Evolutionary conservation across 2,113 vertebrate species (phyloP).

Genomic region (Bos javanicus): DNA sequence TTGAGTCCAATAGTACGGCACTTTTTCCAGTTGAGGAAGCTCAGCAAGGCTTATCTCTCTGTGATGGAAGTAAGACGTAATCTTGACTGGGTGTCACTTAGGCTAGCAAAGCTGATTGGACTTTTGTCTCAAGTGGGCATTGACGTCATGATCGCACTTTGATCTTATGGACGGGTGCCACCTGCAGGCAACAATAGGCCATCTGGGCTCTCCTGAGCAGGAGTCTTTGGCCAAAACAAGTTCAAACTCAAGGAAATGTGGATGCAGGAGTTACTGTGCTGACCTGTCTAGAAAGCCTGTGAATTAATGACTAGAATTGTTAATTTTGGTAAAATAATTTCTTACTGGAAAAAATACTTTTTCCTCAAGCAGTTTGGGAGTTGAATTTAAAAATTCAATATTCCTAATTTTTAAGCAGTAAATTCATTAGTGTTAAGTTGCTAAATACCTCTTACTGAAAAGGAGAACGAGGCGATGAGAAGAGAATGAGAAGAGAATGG

Average conservation of each 20-base stretch:
- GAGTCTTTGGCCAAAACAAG: neutral
- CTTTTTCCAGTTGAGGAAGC: neutral
- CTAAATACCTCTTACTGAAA: neutral
- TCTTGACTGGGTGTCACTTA: neutral
- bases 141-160: neutral
- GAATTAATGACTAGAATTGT: neutral
- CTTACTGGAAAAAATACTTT: neutral
- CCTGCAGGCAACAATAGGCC: neutral
- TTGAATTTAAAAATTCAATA: constrained; percentile 30
- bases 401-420: neutral
- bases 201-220: neutral
- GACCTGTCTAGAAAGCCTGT: neutral
- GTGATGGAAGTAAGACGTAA: neutral
- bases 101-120: neutral
- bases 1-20: neutral
- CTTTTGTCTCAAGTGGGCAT: neutral
- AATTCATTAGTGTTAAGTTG: neutral
- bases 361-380: neutral
- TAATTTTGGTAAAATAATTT: constrained; percentile 21
- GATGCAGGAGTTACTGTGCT: neutral
- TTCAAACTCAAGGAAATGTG: neutral
- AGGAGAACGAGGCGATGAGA: neutral
- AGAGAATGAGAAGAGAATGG: neutral
- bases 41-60: neutral
- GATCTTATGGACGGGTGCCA: neutral